Base-by-base conservation (phyloP, 2,888 invertebrate species). In the Cylindroiulus punctatus region DNA sequence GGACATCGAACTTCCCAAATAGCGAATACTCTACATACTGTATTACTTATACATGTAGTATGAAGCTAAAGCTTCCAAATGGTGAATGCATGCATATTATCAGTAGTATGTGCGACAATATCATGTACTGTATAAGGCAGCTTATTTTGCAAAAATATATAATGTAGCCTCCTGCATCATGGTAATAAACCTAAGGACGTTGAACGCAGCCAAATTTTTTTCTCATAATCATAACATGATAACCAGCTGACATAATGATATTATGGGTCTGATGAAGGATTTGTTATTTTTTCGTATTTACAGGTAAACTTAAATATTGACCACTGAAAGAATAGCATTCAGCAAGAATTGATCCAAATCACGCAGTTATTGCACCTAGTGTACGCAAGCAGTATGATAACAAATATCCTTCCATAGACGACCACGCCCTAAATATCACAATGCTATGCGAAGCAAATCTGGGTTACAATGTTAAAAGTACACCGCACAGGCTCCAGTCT, bases 401-500 rank as follows among this genome's bases (percentile, higher is more conserved):
- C 76, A 76, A 30, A 76, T 76, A 76, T 76, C 26, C 76, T 22
- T 10, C 22, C 30, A 76, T 76, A 30, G 12, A 76, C 8, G 76
- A 30, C 76, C 65, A 76, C 76, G 30, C 76, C 76, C 76, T 76
- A 26, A 65, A 26, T 65, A 26, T 65, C 26, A 65, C 8, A 26
- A 65, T 65, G 26, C 30, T 14, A 12, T 8, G 14, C 76, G 76
- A 76, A 76, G 76, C 26, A 76, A 76, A 76, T 76, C 76, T 26
- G 76, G 76, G 76, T 76, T 76, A 76, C 76, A 76, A 26, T 76
- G 76, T 30, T 76, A 76, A 76, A 76, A 76, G 76, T 76, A 30
- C 30, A 76, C 30, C 26, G 14, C 30, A 14, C 30, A 76, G 76
- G 76, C 76, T 76, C 76, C 76, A 76, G 76, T 30, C 76, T 76